Evolutionary conservation across 1,140 invertebrate species (phyloP), one percentile per base, ranked within the genome.

Genomic region (Drosophila punjabiensis): DNA sequence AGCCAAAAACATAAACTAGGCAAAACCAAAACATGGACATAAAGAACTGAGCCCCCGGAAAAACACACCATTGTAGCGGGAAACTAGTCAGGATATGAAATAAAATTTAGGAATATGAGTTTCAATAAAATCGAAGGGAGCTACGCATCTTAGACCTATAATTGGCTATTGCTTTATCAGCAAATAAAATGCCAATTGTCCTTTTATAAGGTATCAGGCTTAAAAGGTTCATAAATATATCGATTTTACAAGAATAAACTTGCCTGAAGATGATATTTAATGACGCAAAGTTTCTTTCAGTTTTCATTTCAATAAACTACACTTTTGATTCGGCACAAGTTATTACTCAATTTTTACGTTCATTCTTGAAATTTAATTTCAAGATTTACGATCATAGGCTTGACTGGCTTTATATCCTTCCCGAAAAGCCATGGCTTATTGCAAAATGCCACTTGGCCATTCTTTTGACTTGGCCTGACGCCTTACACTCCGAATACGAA

Each of bases 1-100:
- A 61, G 24, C 30, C 56, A 52, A 53, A 52, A 62, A 50, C 56
- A 69, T 63, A 62, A 71, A 63, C 45, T 43, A 55, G 33, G 18
- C 71, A 56, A 71, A 61, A 62, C 47, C 39, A 55, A 63, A 82
- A 77, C 67, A 53, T 28, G 68, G 48, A 37, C 43, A 58, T 30
- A 33, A 39, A 39, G 33, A 33, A 55, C 18, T 47, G 37, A 71
- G 14, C 6, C 32, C 45, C 18, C 5, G 5, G 13, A 11, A 30
- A 30, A 11, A 30, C 43, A 74, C 18, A 47, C 41, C 20, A 55
- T 16, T 30, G 37, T 30, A 41, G 2, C 9, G 24, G 24, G 24
- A 7, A 3, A 16, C 7, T 28, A 28, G 47, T 18, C 18, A 20
- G 35, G 9, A 30, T 16, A 20, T 7, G 28, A 43, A 2, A 4